Conservation (phyloP, 2,888 invertebrate genomes). For the Dynastes maya region DNA sequence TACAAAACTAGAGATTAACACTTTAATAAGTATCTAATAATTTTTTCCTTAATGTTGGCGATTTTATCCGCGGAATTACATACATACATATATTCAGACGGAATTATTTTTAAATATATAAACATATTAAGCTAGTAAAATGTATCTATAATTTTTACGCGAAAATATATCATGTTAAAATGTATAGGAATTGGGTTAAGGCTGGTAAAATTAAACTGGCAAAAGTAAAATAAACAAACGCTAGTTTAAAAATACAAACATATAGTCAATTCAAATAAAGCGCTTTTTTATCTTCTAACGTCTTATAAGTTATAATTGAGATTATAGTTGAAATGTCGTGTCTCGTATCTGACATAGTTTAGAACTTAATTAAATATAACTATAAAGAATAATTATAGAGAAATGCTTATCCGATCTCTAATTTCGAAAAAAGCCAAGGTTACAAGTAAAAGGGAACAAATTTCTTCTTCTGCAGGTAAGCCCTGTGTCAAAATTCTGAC, state of each 20-base stretch:
- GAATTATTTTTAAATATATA: constrained; percentile 11
- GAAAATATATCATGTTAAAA: constrained; percentile 8
- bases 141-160: constrained; percentile 17
- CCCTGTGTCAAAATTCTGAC: neutral
- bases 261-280: constrained; percentile 10
- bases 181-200: constrained; percentile 5
- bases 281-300: neutral
- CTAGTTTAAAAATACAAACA: constrained; percentile 10
- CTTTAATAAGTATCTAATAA: no score
- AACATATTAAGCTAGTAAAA: constrained; percentile 2
- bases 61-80: no score
- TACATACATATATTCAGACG: neutral
- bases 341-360: no score
- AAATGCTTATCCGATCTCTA: no score
- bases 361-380: no score
- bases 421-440: no score
- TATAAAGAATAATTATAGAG: no score
- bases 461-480: neutral
- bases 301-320: neutral
- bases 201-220: constrained; percentile 13
- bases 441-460: neutral
- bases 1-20: no score
- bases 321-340: neutral
- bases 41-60: no score
- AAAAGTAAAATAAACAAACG: constrained; percentile 17